These are phyloP conservation scores for Salvelinus alpinus DNA, from an alignment of 2,113 vertebrate genomes.

Conservation along the genomic window DNA sequence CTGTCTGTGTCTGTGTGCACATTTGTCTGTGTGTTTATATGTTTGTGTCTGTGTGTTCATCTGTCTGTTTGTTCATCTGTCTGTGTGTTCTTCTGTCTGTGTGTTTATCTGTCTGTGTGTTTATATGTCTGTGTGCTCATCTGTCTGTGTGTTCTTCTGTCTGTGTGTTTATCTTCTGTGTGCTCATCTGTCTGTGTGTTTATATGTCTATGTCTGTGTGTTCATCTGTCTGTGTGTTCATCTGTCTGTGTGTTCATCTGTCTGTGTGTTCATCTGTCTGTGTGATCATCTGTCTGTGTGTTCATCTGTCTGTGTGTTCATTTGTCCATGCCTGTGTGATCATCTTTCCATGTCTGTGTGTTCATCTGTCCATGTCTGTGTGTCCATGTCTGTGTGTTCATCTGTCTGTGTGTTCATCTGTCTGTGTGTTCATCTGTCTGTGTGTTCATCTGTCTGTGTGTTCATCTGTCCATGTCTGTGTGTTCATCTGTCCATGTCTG, in stretches of 20 bases:
- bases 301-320: background rate
- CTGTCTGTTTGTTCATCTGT: no score
- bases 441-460: no score
- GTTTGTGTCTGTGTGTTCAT: no score
- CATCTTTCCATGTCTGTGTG: background rate
- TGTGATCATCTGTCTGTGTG: no score
- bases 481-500: no score
- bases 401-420: background rate
- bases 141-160: no score
- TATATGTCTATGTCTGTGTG: background rate
- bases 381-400: background rate
- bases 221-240: background rate
- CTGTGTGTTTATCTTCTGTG: background rate
- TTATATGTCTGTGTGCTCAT: background rate
- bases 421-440: no score
- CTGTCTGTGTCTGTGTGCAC: no score
- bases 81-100: background rate
- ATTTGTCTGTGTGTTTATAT: no score
- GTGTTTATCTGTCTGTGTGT: slow-evolving; percentile 1
- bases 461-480: no score
- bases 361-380: background rate
- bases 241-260: background rate
- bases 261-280: background rate
- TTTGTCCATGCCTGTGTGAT: background rate
- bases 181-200: background rate